A percentile compares a stretch with the other conserved stretches of the same genome.
phyloP scores from a whole-genome alignment of 2,888 invertebrate species.

The Disparrhopalites patrizii region DNA sequence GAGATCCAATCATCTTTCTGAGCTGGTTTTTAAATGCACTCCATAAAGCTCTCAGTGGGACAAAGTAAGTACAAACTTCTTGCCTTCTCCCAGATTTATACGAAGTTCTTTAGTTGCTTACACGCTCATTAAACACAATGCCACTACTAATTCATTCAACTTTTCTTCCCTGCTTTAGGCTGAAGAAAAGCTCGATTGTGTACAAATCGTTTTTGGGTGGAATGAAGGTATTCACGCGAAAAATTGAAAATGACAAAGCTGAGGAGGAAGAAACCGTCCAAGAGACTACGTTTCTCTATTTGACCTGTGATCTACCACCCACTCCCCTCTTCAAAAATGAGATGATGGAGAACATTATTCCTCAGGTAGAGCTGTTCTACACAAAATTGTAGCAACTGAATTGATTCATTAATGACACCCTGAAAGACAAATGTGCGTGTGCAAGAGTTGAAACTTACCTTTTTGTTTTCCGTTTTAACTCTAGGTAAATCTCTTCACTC shows the following conservation, averaged over 20 bases:
- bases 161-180: conserved; percentile 49
- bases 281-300: conserved; percentile 89
- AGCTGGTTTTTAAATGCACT: conserved; percentile 98
- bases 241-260: conserved; percentile 85
- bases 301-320: conserved; percentile 96
- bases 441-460: background rate
- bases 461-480: no score
- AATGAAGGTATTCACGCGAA: conserved; percentile 84
- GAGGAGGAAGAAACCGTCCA: conserved; percentile 84
- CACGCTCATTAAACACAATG: background rate
- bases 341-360: conserved; percentile 96
- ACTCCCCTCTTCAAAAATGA: conserved; percentile 97
- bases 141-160: no score
- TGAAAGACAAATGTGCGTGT: no score
- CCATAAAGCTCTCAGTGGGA: conserved; percentile 90
- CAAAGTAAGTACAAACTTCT: conserved; percentile 62
- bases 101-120: no score
- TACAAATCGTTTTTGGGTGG: conserved; percentile 91
- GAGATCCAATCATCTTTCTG: conserved; percentile 95
- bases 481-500: conserved; percentile 85
- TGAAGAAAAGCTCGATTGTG: conserved; percentile 82
- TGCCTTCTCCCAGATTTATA: no score
- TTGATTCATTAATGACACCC: background rate
- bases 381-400: background rate
- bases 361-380: conserved; percentile 86